Percentiles rank a stretch among this genome's conserved stretches.
Conservation (phyloP, 2,888 invertebrate species). For the Chymomyza amoena region DNA sequence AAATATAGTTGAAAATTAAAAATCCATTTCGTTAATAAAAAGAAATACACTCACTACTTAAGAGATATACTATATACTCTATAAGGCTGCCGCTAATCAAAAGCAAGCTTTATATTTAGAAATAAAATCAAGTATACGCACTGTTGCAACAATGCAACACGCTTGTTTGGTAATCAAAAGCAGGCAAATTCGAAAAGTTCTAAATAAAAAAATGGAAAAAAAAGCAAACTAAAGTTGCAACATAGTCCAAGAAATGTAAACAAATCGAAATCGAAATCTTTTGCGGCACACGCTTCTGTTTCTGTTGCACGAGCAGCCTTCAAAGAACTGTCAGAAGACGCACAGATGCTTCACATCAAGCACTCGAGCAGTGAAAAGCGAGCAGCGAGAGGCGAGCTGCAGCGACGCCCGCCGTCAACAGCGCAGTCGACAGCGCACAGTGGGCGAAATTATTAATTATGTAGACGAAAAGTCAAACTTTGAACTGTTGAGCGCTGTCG, state of each 20-base stretch:
- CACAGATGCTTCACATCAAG: conserved; percentile 9
- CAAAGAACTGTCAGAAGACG: conserved; percentile 5
- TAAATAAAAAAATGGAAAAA: background rate
- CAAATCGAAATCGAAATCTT: background rate
- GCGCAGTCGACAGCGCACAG: background rate
- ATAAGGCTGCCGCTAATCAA: background rate
- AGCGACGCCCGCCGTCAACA: no score
- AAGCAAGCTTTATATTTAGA: background rate
- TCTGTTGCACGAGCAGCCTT: background rate
- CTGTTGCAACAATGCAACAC: conserved; percentile 4
- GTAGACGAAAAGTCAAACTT: background rate
- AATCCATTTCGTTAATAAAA: conserved; percentile 57
- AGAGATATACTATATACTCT: background rate
- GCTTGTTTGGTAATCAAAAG: conserved; percentile 31
- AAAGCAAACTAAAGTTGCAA: background rate
- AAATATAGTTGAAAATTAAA: conserved; percentile 70
- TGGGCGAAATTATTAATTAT: background rate
- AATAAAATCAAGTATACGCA: conserved; percentile 7
- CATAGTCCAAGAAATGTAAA: conserved; percentile 1
- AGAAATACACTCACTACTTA: background rate
- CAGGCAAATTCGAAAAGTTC: conserved; percentile 25
- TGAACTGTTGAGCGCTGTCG: no score
- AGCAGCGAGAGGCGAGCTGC: no score
- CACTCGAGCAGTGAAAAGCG: background rate
- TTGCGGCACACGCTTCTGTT: background rate